Conservation (phyloP, 2,888 invertebrate genomes). For the Notodonta ziczac region DNA sequence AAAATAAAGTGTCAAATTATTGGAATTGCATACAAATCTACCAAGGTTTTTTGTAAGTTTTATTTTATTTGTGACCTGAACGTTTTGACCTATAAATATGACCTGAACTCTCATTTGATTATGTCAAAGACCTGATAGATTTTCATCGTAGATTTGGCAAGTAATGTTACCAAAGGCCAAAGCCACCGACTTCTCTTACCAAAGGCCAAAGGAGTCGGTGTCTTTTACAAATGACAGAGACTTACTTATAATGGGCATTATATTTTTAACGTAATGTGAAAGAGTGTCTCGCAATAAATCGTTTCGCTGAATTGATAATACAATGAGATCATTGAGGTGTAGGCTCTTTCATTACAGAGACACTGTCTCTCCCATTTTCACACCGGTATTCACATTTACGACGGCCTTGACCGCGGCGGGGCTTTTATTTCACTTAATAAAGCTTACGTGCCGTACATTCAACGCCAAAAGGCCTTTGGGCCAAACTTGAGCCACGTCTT, state of each 20-base stretch:
- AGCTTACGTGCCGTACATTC: conserved; percentile 35
- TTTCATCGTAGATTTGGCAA: conserved; percentile 21
- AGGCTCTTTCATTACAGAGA: conserved; percentile 21
- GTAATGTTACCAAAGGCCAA: conserved; percentile 16
- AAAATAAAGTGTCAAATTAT: background rate
- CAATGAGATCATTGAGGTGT: conserved; percentile 23
- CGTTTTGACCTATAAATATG: conserved; percentile 37
- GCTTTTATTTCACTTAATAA: conserved; percentile 36
- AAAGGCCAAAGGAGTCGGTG: conserved; percentile 10
- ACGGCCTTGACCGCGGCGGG: conserved; percentile 36
- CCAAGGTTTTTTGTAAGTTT: background rate
- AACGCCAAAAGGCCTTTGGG: conserved; percentile 20
- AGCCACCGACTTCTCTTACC: background rate
- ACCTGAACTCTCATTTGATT: conserved; percentile 21
- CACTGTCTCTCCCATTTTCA: conserved; percentile 16
- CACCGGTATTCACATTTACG: conserved; percentile 22
- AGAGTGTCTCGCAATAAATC: conserved; percentile 10
- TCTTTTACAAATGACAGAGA: conserved; percentile 11
- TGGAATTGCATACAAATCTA: background rate
- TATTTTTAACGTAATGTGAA: background rate
- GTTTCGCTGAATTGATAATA: conserved; percentile 16
- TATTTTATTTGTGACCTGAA: conserved; percentile 19
- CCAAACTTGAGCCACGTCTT: conserved; percentile 22
- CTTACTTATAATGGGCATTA: background rate
- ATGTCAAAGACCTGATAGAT: conserved; percentile 21